Conservation (phyloP, 2,113 vertebrate genomes). For the Ctenodactylus gundi region DNA sequence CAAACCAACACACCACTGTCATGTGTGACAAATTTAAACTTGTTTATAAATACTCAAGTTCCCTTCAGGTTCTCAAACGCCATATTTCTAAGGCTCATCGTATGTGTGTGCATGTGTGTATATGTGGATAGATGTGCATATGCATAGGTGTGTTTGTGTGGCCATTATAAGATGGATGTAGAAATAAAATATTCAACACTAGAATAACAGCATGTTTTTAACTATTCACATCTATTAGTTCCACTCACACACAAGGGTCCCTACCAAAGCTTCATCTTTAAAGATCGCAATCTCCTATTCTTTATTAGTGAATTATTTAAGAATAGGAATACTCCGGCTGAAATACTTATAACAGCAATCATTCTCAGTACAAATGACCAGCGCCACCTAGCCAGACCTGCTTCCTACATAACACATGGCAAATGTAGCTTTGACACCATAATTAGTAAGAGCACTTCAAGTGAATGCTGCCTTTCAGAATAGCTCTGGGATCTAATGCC, state of each 20-base stretch:
- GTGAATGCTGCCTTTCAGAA: conserved; percentile 14
- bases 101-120: background rate
- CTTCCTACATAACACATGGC: background rate
- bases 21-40: background rate
- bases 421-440: background rate
- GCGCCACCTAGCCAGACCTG: background rate
- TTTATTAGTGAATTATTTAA: background rate
- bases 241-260: background rate
- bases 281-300: background rate
- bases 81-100: background rate
- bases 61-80: conserved; percentile 18
- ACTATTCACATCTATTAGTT: background rate
- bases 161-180: background rate
- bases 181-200: background rate
- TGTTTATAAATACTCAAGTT: background rate
- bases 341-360: background rate
- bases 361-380: background rate
- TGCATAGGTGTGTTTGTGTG: background rate
- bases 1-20: background rate
- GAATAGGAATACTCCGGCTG: background rate
- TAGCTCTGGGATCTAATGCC: background rate
- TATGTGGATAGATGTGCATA: rapidly evolving
- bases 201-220: background rate
- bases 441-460: background rate
- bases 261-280: background rate